Percentiles rank a stretch among this genome's conserved stretches.
Evolutionary conservation across 2,888 invertebrate species (phyloP).

Genomic region (Scaptomyza parva): DNA sequence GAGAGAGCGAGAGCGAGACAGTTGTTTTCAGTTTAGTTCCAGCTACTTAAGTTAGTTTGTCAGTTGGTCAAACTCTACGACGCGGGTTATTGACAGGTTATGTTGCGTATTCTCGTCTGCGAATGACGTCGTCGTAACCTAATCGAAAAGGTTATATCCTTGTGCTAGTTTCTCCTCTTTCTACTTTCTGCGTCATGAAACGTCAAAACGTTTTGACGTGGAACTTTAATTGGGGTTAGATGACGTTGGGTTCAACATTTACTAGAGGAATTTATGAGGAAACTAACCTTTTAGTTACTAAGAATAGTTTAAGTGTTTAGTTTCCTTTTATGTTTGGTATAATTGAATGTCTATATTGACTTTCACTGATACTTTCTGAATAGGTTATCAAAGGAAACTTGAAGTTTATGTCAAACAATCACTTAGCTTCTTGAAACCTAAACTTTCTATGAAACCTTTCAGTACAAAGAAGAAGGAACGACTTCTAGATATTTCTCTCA

Average conservation of each 20-base stretch:
- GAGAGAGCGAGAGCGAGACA: too few relatives aligned
- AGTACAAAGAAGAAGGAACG: too few relatives aligned
- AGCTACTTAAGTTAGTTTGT: not conserved
- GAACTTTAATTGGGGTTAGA: not conserved
- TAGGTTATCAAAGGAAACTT: too few relatives aligned
- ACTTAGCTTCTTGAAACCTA: too few relatives aligned
- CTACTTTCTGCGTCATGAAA: not conserved
- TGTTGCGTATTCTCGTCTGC: not conserved
- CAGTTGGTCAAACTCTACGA: not conserved
- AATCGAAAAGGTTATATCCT: not conserved
- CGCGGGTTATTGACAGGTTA: not conserved
- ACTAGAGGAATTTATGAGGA: not conserved
- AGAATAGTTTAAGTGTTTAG: too few relatives aligned
- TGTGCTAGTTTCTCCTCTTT: conserved; percentile 1
- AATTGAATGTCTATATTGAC: too few relatives aligned
- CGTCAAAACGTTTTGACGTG: too few relatives aligned
- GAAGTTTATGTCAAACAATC: too few relatives aligned
- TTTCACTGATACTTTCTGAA: too few relatives aligned
- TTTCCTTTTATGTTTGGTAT: too few relatives aligned
- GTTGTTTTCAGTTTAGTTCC: not conserved
- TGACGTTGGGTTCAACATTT: not conserved
- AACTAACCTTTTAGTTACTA: not conserved
- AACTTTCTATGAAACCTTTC: too few relatives aligned
- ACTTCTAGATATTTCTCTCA: too few relatives aligned
- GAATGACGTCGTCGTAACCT: not conserved